Base-by-base conservation (phyloP, 1,140 invertebrate species). In the Anagrus nilaparvatae region DNA sequence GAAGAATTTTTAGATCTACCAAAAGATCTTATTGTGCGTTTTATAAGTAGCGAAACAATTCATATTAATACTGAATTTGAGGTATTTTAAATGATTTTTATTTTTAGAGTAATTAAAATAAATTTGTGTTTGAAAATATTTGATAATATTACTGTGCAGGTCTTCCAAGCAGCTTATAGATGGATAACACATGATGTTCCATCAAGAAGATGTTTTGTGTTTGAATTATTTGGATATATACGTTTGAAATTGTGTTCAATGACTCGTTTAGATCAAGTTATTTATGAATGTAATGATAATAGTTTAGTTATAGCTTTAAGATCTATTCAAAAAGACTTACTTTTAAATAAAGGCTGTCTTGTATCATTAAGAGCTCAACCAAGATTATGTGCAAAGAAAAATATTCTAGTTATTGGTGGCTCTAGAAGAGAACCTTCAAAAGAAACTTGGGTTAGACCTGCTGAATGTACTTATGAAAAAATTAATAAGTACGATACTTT, bases 41-140 rank as follows among this genome's bases (percentile, higher is more conserved):
- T 88, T 52, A 68, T 97, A 16, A 79, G 81, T 52, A 91, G 88
- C 46, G 92, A 97, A 70, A 77, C 88, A 58, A 72, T 97, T 34
- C 82, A 84, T 59, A 85, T 97, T 35, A 84, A 91, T 58, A 87
- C 82, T 52, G 93, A 97, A 74, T 85, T 82, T 52, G 87, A 96
- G 76, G 84, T 82, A 61, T 51, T 50, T 67, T 29, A 5, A 37
- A 39, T 19, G 5, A 0, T 19, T 39, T 42, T 38, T 20, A 36
- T 32, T 24, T 27, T 24, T 23, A 16, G 18, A 33, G 24, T 16
- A 38, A 30, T 37, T 29, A n/a, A 24, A 32, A 6, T 33, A 28
- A 46, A 2, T 12, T 40, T 20, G 42, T 12, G 36, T 21, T 27
- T 2, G 18, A 32, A 5, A 25, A 37, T 33, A 1, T 23, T 39